Conservation (phyloP, 2,888 invertebrate genomes). For the Drosophila acutilabella region DNA sequence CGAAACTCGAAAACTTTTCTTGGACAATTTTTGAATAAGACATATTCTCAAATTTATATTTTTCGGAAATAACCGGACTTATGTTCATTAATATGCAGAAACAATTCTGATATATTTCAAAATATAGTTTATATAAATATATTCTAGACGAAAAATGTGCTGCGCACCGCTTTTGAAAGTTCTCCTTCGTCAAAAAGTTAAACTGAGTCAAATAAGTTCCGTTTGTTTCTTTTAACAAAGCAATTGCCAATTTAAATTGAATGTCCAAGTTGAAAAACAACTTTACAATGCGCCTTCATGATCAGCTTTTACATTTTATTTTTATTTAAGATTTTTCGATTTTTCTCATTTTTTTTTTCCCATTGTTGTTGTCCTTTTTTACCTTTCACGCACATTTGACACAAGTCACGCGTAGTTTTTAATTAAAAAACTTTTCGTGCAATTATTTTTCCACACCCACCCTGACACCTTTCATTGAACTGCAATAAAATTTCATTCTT, state of each 20-base stretch:
- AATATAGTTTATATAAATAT: too few relatives aligned
- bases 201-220: not conserved
- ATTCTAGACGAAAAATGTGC: not conserved
- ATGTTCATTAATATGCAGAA: too few relatives aligned
- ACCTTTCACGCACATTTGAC: slow-evolving; percentile 65
- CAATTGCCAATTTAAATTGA: not conserved
- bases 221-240: not conserved
- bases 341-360: not conserved
- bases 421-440: slow-evolving; percentile 78
- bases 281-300: slow-evolving; percentile 8
- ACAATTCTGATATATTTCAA: too few relatives aligned
- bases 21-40: too few relatives aligned
- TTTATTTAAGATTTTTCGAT: slow-evolving; percentile 4
- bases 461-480: slow-evolving; percentile 40
- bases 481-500: slow-evolving; percentile 53
- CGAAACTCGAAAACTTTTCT: too few relatives aligned
- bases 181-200: not conserved
- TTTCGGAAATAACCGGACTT: too few relatives aligned
- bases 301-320: not conserved
- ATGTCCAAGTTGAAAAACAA: not conserved
- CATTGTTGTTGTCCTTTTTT: slow-evolving; percentile 17
- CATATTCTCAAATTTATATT: too few relatives aligned
- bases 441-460: slow-evolving; percentile 62
- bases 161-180: not conserved
- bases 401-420: slow-evolving; percentile 75